Percentiles rank a stretch among this genome's conserved stretches.
These are phyloP conservation scores for Pseudoatta argentina DNA, from an alignment of 1,140 invertebrate species.

Conservation along the genomic window DNA sequence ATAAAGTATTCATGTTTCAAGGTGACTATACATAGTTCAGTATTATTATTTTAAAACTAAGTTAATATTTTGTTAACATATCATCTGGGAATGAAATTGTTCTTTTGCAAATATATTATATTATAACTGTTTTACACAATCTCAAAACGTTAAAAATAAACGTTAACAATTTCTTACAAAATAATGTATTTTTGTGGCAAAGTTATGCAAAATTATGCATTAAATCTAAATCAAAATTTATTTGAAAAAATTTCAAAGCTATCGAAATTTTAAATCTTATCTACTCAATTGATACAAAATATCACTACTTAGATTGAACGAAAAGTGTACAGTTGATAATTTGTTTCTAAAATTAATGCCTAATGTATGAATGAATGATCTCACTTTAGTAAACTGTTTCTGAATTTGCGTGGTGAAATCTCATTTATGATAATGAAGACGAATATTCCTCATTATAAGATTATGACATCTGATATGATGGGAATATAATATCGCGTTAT, in stretches of 20 bases:
- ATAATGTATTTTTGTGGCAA: slow-evolving; percentile 46
- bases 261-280: background rate
- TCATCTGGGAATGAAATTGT: slow-evolving; percentile 24
- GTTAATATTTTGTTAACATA: slow-evolving; percentile 24
- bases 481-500: background rate
- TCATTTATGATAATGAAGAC: slow-evolving; percentile 23
- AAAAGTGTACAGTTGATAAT: background rate
- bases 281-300: background rate
- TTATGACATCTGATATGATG: too few species aligned
- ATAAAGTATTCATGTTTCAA: background rate
- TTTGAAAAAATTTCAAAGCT: background rate
- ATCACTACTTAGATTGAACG: background rate
- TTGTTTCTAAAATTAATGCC: background rate
- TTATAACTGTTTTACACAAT: background rate
- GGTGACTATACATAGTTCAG: background rate
- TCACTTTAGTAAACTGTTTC: background rate
- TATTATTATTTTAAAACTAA: slow-evolving; percentile 18
- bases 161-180: slow-evolving; percentile 47
- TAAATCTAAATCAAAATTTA: background rate
- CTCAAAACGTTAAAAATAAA: background rate
- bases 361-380: background rate
- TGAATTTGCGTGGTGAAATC: slow-evolving; percentile 11
- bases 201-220: background rate
- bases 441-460: background rate
- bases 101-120: slow-evolving; percentile 39